These are phyloP conservation scores for Oryzias curvinotus DNA, from an alignment of 2,113 vertebrate species.

Conservation along the genomic window DNA sequence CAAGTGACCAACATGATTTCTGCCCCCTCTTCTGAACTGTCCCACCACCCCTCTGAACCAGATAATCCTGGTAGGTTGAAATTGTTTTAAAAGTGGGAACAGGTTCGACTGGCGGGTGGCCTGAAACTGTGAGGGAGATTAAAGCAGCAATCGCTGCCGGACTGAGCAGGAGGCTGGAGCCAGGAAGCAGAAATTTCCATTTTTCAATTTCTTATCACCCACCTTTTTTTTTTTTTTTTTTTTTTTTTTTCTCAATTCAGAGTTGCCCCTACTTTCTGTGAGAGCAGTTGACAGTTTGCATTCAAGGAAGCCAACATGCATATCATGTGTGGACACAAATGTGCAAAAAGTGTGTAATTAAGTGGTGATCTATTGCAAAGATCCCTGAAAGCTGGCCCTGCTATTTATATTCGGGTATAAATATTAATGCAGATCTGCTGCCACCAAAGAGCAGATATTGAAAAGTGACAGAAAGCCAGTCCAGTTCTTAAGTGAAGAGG, in stretches of 20 bases:
- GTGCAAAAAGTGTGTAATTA: background rate
- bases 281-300: constrained; percentile 2
- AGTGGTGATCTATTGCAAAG: constrained; percentile 12
- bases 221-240: constrained; percentile 19
- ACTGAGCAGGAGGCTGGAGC: constrained; percentile 9
- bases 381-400: constrained; percentile 13
- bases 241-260: constrained; percentile 18
- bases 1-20: background rate
- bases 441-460: constrained; percentile 7
- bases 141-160: constrained; percentile 28
- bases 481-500: too few relatives aligned
- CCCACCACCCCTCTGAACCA: background rate
- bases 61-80: constrained; percentile 13
- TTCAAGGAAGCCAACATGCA: background rate
- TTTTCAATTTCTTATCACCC: constrained; percentile 37
- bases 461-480: too few relatives aligned
- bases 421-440: constrained; percentile 47
- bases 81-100: constrained; percentile 29
- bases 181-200: constrained; percentile 31
- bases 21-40: background rate
- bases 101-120: constrained; percentile 9
- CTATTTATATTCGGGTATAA: constrained; percentile 22
- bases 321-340: background rate
- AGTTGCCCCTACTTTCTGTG: constrained; percentile 6
- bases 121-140: constrained; percentile 42